phyloP scores from a whole-genome alignment of 1,140 invertebrate species.

The Lethocerus indicus region DNA sequence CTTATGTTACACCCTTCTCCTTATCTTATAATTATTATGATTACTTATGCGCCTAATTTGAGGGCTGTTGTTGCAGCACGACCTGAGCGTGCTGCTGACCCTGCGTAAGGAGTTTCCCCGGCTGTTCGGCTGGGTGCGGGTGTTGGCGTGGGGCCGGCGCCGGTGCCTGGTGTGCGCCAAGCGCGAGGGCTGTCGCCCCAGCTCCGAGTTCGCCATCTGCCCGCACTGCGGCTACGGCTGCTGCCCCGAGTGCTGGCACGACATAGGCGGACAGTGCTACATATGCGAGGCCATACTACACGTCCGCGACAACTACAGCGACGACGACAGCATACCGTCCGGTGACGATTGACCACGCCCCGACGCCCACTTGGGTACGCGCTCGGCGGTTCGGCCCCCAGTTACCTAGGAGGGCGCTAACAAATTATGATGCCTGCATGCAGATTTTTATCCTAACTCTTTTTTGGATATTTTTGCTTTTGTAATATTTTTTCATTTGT shows the following conservation, averaged over 20 bases:
- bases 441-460: too few species aligned
- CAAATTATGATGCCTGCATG: too few species aligned
- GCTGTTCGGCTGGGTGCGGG: constrained; percentile 33
- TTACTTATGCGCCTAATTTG: constrained; percentile 24
- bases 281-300: too few species aligned
- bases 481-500: too few species aligned
- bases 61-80: constrained; percentile 22
- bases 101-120: constrained; percentile 30
- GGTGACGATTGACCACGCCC: too few species aligned
- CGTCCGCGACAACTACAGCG: too few species aligned
- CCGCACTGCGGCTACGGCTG: background rate
- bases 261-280: background rate
- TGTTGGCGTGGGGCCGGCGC: constrained; percentile 34
- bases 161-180: constrained; percentile 48
- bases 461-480: too few species aligned
- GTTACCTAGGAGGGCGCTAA: too few species aligned
- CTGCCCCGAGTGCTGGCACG: constrained; percentile 2
- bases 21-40: constrained; percentile 22
- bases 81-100: constrained; percentile 27
- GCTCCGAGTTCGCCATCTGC: background rate
- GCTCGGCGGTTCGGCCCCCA: too few species aligned
- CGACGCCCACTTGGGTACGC: too few species aligned
- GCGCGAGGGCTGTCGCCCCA: constrained; percentile 24
- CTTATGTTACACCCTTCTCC: constrained; percentile 19
- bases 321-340: too few species aligned